These are phyloP conservation scores for Sisyra terminalis DNA, from an alignment of 2,888 invertebrate genomes.

Conservation along the genomic window DNA sequence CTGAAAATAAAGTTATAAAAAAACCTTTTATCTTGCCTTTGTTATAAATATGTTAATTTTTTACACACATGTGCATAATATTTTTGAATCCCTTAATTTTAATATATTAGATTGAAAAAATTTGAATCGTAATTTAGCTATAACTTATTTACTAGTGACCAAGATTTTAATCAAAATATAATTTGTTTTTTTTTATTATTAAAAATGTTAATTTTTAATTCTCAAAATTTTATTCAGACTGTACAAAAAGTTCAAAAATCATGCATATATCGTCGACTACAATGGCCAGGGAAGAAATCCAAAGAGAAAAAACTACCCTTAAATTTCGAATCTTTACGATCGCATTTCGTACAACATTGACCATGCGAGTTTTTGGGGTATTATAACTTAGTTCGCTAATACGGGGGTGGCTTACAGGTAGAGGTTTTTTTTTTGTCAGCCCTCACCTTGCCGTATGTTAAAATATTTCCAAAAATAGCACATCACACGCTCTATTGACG, in stretches of 20 bases:
- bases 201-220: neutral
- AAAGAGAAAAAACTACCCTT: constrained; percentile 8
- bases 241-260: constrained; percentile 12
- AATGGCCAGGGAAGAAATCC: no score
- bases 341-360: neutral
- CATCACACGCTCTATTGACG: constrained; percentile 1
- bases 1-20: no score
- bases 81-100: no score
- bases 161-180: no score
- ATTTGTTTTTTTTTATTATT: neutral
- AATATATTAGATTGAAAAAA: no score
- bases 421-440: constrained; percentile 12
- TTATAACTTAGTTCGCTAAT: constrained; percentile 12
- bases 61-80: no score
- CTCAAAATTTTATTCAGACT: constrained; percentile 8
- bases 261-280: constrained; percentile 10
- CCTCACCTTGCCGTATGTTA: constrained; percentile 9
- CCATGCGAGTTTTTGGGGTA: constrained; percentile 1
- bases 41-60: no score
- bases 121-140: no score
- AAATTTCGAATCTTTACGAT: constrained; percentile 6
- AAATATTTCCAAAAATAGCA: constrained; percentile 2
- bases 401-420: constrained; percentile 12
- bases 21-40: no score
- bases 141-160: no score